Evolutionary conservation across 2,113 vertebrate genomes (phyloP).

Genomic region (Tachuris rubrigastra): DNA sequence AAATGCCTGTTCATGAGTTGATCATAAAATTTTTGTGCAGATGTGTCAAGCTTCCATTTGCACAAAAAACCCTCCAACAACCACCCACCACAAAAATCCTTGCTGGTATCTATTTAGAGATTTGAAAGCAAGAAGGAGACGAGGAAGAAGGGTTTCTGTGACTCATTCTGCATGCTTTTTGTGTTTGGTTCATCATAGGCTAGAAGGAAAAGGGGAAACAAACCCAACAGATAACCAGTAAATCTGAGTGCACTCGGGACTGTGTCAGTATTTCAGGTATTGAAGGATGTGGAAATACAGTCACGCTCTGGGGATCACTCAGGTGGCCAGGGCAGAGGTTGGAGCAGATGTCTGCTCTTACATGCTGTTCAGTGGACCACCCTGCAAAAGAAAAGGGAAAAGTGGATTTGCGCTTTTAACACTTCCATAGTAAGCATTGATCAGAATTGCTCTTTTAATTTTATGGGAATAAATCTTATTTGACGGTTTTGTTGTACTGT

Average conservation of each 20-base stretch:
- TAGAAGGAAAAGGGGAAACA: neutral
- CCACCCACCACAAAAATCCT: neutral
- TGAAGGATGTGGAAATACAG: neutral
- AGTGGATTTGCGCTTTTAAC: neutral
- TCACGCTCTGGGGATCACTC: neutral
- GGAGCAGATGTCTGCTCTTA: neutral
- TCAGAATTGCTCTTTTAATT: neutral
- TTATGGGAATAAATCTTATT: conserved; percentile 28
- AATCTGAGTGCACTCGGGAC: neutral
- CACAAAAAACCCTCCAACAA: neutral
- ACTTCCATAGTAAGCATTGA: neutral
- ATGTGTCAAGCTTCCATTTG: neutral
- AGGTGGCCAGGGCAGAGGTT: neutral
- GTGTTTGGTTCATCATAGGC: neutral
- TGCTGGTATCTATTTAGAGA: neutral
- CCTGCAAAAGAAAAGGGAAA: neutral
- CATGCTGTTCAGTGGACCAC: neutral
- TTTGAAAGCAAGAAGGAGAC: neutral
- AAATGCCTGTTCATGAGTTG: neutral
- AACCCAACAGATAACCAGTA: neutral
- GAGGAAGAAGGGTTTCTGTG: neutral
- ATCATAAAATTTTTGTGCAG: neutral
- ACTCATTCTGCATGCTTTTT: neutral
- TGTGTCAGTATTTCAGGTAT: neutral
- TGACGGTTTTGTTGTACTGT: neutral